phyloP scores from a whole-genome alignment of 1,140 invertebrate species.

The Chlorops oryzae region DNA sequence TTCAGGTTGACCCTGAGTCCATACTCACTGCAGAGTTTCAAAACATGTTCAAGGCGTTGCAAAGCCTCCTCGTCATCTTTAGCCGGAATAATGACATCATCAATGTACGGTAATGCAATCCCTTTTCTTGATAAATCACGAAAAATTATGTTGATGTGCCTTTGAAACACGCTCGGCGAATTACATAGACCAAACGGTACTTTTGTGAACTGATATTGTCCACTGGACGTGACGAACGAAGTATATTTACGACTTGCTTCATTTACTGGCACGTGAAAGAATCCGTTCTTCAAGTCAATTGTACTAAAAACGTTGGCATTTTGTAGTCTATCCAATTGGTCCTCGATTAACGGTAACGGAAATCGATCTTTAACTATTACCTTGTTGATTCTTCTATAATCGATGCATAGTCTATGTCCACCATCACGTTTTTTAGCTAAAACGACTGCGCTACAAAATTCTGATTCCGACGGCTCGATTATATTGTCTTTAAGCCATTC shows the following conservation, averaged over 20 bases:
- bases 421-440: constrained; percentile 25
- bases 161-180: constrained; percentile 31
- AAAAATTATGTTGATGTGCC: constrained; percentile 23
- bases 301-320: constrained; percentile 38
- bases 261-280: constrained; percentile 32
- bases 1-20: constrained; percentile 43
- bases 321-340: constrained; percentile 10
- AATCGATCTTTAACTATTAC: constrained; percentile 8
- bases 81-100: constrained; percentile 33
- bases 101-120: constrained; percentile 17
- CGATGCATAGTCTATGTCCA: too few species aligned
- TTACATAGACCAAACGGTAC: constrained; percentile 41
- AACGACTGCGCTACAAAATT: constrained; percentile 22
- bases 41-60: constrained; percentile 18
- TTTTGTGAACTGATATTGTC: constrained; percentile 51
- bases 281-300: constrained; percentile 37
- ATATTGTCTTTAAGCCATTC: constrained; percentile 27
- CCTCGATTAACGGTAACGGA: constrained; percentile 8
- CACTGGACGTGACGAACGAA: constrained; percentile 44
- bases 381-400: constrained; percentile 20
- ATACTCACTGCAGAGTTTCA: constrained; percentile 27
- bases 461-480: constrained; percentile 20
- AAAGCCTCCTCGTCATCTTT: constrained; percentile 15
- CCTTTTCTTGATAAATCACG: constrained; percentile 27
- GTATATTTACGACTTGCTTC: constrained; percentile 29